A percentile compares a stretch with the other conserved stretches of the same genome.
Evolutionary conservation across 2,888 invertebrate species (phyloP).

Genomic region (Polymixis lichenea): DNA sequence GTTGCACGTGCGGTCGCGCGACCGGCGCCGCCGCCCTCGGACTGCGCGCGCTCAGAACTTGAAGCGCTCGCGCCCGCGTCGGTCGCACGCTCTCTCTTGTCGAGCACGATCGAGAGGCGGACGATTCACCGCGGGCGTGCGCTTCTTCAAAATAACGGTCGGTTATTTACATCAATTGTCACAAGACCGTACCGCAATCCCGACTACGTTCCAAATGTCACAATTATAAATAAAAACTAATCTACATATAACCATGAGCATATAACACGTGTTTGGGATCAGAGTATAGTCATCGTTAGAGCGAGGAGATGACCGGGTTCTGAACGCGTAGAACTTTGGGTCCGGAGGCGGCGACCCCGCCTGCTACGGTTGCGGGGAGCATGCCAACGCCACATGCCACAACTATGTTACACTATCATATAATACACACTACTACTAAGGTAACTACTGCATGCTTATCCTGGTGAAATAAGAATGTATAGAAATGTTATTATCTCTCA

Average conservation of each 20-base stretch:
- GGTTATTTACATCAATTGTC: constrained; percentile 61
- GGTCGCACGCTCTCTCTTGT: constrained; percentile 20
- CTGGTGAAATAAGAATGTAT: constrained; percentile 69
- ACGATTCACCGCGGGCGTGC: constrained; percentile 51
- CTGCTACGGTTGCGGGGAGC: constrained; percentile 83
- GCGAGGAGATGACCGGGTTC: constrained; percentile 70
- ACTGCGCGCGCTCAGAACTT: constrained; percentile 76
- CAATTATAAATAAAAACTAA: constrained; percentile 57
- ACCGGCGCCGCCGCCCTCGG: constrained; percentile 75
- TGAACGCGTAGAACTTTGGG: constrained; percentile 78
- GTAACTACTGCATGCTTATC: constrained; percentile 75
- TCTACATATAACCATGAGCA: constrained; percentile 62
- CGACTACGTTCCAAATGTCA: constrained; percentile 60
- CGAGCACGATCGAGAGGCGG: constrained; percentile 5
- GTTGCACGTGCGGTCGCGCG: constrained; percentile 84
- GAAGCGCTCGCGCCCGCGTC: constrained; percentile 29
- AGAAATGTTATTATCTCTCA: neutral
- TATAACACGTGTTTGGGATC: constrained; percentile 62
- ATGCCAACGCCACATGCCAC: constrained; percentile 89
- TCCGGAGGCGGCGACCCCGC: constrained; percentile 77
- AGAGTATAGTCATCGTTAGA: constrained; percentile 64
- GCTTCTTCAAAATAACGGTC: constrained; percentile 47
- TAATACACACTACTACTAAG: constrained; percentile 72
- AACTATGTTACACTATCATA: constrained; percentile 76
- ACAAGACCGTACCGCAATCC: constrained; percentile 67